These are phyloP conservation scores for Calosoma granatense DNA, from an alignment of 1,140 invertebrate species.

Conservation along the genomic window DNA sequence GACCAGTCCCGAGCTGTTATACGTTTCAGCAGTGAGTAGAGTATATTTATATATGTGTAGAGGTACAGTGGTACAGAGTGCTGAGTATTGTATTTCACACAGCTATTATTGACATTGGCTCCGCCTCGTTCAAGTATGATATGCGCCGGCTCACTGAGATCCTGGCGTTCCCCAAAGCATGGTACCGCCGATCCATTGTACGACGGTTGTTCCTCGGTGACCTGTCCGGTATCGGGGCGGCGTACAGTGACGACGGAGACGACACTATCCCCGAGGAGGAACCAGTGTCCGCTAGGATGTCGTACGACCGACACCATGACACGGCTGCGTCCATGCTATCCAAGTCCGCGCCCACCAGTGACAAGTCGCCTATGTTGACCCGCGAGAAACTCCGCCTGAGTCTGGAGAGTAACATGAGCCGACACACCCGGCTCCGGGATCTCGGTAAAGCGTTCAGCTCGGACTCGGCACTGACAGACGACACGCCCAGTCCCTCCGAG, in stretches of 20 bases:
- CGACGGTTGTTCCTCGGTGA: constrained; percentile 89
- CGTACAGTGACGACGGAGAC: constrained; percentile 27
- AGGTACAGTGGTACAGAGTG: too few species aligned
- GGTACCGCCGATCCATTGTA: constrained; percentile 91
- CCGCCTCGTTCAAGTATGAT: constrained; percentile 98
- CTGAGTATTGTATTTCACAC: constrained; percentile 34
- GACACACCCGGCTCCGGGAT: constrained; percentile 40
- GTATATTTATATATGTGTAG: constrained; percentile 15
- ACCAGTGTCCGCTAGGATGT: not conserved
- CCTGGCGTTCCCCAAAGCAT: constrained; percentile 94
- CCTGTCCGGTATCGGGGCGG: constrained; percentile 44
- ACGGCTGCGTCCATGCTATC: not conserved
- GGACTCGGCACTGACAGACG: constrained; percentile 33
- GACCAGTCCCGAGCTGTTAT: constrained; percentile 68
- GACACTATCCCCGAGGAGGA: constrained; percentile 15
- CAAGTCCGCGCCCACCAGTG: constrained; percentile 5
- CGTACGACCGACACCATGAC: not conserved
- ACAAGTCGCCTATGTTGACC: constrained; percentile 25
- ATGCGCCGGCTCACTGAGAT: constrained; percentile 97
- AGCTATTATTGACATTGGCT: constrained; percentile 92
- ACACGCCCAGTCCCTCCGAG: constrained; percentile 37
- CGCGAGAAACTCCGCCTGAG: constrained; percentile 43
- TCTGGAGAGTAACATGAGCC: constrained; percentile 39
- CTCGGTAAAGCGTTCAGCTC: constrained; percentile 41
- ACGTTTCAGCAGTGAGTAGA: constrained; percentile 76